Percentiles rank a stretch among this genome's conserved stretches.
These are phyloP conservation scores for Digitonthophagus gazella DNA, from an alignment of 2,888 invertebrate species.

Conservation along the genomic window DNA sequence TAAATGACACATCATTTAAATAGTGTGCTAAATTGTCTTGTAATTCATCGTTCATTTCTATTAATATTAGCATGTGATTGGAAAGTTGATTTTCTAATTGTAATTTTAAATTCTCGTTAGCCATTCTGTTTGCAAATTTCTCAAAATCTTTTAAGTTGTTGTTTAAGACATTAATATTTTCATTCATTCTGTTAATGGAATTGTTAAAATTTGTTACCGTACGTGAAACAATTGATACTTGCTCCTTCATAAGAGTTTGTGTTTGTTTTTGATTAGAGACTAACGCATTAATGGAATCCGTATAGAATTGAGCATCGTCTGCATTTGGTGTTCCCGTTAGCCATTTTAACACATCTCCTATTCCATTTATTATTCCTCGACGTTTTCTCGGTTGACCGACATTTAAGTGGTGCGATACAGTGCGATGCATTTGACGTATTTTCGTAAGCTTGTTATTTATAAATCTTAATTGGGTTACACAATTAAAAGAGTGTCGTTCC, in stretches of 20 bases:
- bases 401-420: neutral
- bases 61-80: neutral
- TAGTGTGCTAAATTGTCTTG: neutral
- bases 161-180: conserved; percentile 1
- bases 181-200: conserved; percentile 7
- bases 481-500: conserved; percentile 3
- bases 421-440: neutral
- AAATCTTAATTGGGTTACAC: conserved; percentile 12
- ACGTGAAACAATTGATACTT: conserved; percentile 13
- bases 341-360: conserved; percentile 24
- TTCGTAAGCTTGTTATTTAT: neutral
- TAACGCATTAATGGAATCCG: conserved; percentile 18
- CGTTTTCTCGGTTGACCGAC: conserved; percentile 11
- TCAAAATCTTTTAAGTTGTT: conserved; percentile 13
- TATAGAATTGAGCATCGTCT: conserved; percentile 10
- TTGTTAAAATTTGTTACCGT: conserved; percentile 18
- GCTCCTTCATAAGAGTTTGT: conserved; percentile 12
- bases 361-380: conserved; percentile 22
- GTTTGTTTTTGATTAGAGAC: conserved; percentile 1
- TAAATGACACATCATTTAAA: neutral
- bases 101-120: neutral
- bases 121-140: neutral
- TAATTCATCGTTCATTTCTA: neutral
- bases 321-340: conserved; percentile 24
- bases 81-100: neutral